Conservation (phyloP, 2,888 invertebrate species). For the Drosophila trichaetosa region DNA sequence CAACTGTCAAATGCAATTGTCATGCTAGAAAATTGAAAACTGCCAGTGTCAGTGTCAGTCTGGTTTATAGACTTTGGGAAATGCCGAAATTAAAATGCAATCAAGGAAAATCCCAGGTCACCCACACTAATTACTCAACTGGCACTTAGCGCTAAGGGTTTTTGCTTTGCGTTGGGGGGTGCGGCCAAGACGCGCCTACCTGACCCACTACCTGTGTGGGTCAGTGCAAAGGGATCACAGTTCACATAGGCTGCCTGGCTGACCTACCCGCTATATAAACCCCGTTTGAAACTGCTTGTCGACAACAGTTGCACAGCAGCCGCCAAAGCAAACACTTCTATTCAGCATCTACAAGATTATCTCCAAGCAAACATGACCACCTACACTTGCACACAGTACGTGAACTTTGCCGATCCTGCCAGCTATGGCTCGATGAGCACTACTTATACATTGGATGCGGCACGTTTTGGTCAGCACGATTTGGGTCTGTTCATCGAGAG, state of each 20-base stretch:
- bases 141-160: conserved; percentile 21
- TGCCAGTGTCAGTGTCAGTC: conserved; percentile 3
- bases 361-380: conserved; percentile 33
- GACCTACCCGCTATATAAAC: conserved; percentile 42
- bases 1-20: conserved; percentile 11
- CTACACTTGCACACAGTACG: conserved; percentile 51
- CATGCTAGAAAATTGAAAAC: conserved; percentile 35
- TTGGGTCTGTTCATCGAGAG: conserved; percentile 73
- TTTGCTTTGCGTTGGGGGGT: background rate
- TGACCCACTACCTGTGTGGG: conserved; percentile 12
- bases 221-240: background rate
- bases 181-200: conserved; percentile 28
- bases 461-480: conserved; percentile 55
- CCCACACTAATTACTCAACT: conserved; percentile 30
- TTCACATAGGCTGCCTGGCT: background rate
- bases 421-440: conserved; percentile 21
- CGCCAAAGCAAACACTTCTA: conserved; percentile 21
- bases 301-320: conserved; percentile 54
- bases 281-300: background rate
- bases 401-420: conserved; percentile 33
- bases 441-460: conserved; percentile 57
- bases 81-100: conserved; percentile 61
- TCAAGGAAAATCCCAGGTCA: conserved; percentile 49
- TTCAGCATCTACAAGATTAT: background rate
- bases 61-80: conserved; percentile 24